phyloP scores from a whole-genome alignment of 2,113 vertebrate genomes.

The Odocoileus virginianus region DNA sequence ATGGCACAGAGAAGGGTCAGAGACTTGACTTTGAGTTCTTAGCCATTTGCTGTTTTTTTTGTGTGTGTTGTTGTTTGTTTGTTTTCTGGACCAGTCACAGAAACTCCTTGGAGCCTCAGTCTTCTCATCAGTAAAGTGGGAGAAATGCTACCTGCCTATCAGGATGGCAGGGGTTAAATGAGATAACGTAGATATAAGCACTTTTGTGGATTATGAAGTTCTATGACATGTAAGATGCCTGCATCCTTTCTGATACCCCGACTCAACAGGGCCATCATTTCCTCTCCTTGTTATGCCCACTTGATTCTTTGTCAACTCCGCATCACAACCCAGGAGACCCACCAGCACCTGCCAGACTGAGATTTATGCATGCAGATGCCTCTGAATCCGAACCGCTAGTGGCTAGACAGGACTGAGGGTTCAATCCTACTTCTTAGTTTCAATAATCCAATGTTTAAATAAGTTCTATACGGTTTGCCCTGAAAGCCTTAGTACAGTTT shows the following conservation, averaged over 20 bases:
- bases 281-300: background rate
- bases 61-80: background rate
- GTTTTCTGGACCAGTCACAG: background rate
- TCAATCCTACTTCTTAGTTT: background rate
- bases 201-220: background rate
- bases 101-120: background rate
- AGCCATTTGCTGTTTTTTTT: background rate
- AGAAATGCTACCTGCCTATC: background rate
- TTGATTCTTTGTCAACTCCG: background rate
- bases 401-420: background rate
- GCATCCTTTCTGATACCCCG: background rate
- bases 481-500: background rate
- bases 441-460: background rate
- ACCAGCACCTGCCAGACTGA: background rate
- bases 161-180: background rate
- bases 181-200: background rate
- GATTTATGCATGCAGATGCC: background rate
- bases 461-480: background rate
- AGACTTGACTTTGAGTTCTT: background rate
- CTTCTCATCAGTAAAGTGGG: background rate
- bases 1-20: background rate
- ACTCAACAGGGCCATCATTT: background rate
- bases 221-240: background rate
- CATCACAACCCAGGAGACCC: background rate
- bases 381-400: background rate